Percentiles rank a stretch among this genome's conserved stretches.
These are phyloP conservation scores for Gortyna flavago DNA, from an alignment of 2,888 invertebrate genomes.

Conservation along the genomic window DNA sequence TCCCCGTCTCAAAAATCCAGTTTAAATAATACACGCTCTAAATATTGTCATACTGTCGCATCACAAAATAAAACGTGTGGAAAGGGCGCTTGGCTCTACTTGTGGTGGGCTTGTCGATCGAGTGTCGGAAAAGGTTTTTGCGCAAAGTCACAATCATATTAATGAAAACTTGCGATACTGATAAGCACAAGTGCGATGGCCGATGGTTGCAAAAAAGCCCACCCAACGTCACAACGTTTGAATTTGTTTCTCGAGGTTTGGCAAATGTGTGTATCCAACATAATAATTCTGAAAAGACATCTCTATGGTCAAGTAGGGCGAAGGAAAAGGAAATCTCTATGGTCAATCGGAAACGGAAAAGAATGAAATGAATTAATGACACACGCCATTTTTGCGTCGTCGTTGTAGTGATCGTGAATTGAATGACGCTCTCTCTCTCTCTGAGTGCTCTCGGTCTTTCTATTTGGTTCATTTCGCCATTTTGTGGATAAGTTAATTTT, in stretches of 20 bases:
- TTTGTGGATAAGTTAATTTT: conserved; percentile 50
- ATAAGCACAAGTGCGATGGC: no score
- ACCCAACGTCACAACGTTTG: not conserved
- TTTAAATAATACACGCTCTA: no score
- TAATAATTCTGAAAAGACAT: not conserved
- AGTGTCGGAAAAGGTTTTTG: not conserved
- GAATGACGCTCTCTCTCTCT: conserved; percentile 17
- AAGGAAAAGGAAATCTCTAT: no score
- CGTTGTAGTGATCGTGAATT: conserved; percentile 6
- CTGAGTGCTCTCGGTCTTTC: conserved; percentile 40
- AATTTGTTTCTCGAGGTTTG: not conserved
- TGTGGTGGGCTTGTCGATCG: not conserved
- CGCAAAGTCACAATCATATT: not conserved
- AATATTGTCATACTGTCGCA: no score
- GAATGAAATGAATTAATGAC: conserved; percentile 15
- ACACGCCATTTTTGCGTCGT: conserved; percentile 34
- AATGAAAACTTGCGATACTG: not conserved
- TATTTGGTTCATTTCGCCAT: conserved; percentile 57
- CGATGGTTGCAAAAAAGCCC: not conserved
- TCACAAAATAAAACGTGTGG: no score
- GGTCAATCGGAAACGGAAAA: conserved; percentile 44
- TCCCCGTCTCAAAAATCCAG: no score
- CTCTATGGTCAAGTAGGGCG: no score
- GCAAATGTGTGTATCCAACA: not conserved
- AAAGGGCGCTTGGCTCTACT: not conserved